Conservation (phyloP, 1,140 invertebrate genomes). For the Drosophila burlai region DNA sequence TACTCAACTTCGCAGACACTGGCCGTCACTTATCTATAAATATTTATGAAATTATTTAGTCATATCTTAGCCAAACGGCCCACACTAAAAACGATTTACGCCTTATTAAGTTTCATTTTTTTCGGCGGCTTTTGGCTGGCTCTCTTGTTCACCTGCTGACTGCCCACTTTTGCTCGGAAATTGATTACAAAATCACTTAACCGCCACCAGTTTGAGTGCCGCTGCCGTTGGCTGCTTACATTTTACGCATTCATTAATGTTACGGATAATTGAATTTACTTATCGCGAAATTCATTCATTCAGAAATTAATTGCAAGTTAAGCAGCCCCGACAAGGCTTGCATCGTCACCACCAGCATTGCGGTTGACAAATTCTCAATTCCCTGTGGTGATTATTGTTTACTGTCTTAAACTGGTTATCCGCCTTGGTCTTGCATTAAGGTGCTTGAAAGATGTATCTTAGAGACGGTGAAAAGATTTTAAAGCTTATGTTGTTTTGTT, state of each 20-base stretch:
- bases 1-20: conserved; percentile 5
- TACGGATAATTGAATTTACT: conserved; percentile 83
- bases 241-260: conserved; percentile 83
- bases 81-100: conserved; percentile 64
- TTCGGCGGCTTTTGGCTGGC: conserved; percentile 11
- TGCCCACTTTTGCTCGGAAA: conserved; percentile 50
- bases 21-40: conserved; percentile 58
- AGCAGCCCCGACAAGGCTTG: conserved; percentile 29
- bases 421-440: background rate
- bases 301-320: conserved; percentile 63
- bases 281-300: conserved; percentile 81
- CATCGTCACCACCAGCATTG: conserved; percentile 9
- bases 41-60: conserved; percentile 74
- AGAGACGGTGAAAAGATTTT: background rate
- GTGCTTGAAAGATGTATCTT: background rate
- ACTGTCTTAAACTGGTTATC: conserved; percentile 34
- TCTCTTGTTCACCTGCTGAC: conserved; percentile 20
- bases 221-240: conserved; percentile 63
- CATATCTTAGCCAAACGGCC: conserved; percentile 64
- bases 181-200: conserved; percentile 74
- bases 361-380: conserved; percentile 43
- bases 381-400: conserved; percentile 26
- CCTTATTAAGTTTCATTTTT: conserved; percentile 54
- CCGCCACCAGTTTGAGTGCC: conserved; percentile 50
- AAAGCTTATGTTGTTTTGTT: background rate